These are phyloP conservation scores for Rhyzopertha dominica DNA, from an alignment of 1,140 invertebrate genomes.

Conservation along the genomic window DNA sequence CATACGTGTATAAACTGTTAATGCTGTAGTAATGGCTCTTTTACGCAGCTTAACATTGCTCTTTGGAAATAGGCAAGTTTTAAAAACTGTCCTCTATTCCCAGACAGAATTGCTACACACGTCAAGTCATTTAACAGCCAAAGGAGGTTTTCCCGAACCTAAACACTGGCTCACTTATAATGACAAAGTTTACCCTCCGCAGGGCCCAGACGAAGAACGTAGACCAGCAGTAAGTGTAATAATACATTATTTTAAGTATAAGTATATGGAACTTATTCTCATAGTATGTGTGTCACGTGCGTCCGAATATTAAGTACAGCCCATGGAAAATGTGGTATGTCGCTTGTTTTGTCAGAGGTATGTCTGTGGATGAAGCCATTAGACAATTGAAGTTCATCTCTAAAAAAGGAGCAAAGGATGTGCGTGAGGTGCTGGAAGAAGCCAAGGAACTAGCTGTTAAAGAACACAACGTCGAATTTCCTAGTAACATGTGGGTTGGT, in stretches of 20 bases:
- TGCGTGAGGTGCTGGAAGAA: slow-evolving; percentile 79
- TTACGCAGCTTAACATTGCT: no score
- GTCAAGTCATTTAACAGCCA: no score
- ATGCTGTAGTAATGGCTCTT: no score
- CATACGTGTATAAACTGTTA: no score
- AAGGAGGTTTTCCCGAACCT: slow-evolving; percentile 33
- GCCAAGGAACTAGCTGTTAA: slow-evolving; percentile 83
- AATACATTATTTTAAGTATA: slow-evolving; percentile 7
- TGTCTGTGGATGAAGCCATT: slow-evolving; percentile 89
- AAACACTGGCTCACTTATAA: slow-evolving; percentile 61
- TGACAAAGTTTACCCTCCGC: slow-evolving; percentile 73
- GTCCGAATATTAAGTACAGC: slow-evolving; percentile 81
- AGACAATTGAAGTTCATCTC: slow-evolving; percentile 81
- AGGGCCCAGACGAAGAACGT: slow-evolving; percentile 63
- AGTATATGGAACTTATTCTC: slow-evolving; percentile 42
- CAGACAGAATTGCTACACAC: no score
- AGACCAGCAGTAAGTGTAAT: slow-evolving; percentile 71
- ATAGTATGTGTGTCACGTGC: slow-evolving; percentile 81
- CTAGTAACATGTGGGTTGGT: slow-evolving; percentile 95
- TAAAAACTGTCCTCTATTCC: no score
- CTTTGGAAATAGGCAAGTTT: no score
- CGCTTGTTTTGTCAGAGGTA: slow-evolving; percentile 78
- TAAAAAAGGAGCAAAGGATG: slow-evolving; percentile 76
- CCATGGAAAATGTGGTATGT: slow-evolving; percentile 91
- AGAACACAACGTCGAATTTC: slow-evolving; percentile 91